Conservation (phyloP, 2,888 invertebrate genomes). For the Rambutsinella grinnellia region DNA sequence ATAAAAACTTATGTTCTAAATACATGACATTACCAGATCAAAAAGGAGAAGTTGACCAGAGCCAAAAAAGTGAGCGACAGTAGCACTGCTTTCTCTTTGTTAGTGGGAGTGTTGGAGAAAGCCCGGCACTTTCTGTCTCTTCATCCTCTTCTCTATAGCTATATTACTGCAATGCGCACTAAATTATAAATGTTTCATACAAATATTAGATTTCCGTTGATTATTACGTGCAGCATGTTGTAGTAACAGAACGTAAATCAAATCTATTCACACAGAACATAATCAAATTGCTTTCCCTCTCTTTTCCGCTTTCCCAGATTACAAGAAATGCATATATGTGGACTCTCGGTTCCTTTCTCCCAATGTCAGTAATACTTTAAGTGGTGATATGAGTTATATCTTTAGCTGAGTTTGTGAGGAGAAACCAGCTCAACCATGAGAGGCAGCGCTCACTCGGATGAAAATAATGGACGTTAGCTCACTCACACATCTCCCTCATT, state of each 20-base stretch:
- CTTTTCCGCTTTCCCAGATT: too few relatives aligned
- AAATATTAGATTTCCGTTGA: constrained; percentile 56
- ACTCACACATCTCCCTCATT: background rate
- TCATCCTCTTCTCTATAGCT: background rate
- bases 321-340: too few relatives aligned
- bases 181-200: constrained; percentile 55
- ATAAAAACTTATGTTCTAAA: constrained; percentile 40
- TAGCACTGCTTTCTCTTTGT: constrained; percentile 1
- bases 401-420: background rate
- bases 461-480: background rate
- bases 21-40: constrained; percentile 57
- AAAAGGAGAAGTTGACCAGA: constrained; percentile 51
- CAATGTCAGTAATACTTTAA: background rate
- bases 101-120: background rate
- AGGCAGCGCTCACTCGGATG: background rate
- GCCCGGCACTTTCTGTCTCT: background rate
- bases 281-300: constrained; percentile 51
- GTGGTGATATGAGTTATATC: background rate
- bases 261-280: constrained; percentile 52
- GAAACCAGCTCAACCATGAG: background rate
- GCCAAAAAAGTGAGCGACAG: constrained; percentile 34
- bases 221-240: constrained; percentile 56
- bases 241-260: constrained; percentile 54
- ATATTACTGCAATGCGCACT: constrained; percentile 49
- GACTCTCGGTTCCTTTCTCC: too few relatives aligned